A percentile compares a stretch with the other conserved stretches of the same genome.
phyloP scores from a whole-genome alignment of 2,888 invertebrate genomes.

The Zaprionus obscuricornis region DNA sequence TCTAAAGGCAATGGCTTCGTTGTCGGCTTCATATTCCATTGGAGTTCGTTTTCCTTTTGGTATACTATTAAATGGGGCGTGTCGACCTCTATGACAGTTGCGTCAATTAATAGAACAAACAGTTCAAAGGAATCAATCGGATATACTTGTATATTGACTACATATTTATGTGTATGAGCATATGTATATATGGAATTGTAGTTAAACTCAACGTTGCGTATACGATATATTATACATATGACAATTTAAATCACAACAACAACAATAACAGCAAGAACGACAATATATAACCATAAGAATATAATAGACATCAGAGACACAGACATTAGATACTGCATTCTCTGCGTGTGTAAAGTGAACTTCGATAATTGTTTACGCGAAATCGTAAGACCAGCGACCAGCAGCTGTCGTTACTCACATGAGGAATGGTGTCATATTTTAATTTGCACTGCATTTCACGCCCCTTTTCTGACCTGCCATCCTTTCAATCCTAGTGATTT shows the following conservation, averaged over 20 bases:
- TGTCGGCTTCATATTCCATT: constrained; percentile 5
- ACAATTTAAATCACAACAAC: no score
- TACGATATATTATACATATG: no score
- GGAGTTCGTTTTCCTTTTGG: neutral
- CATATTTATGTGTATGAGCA: no score
- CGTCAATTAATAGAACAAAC: constrained; percentile 19
- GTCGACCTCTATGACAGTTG: constrained; percentile 32
- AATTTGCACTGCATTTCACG: no score
- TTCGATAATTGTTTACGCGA: constrained; percentile 26
- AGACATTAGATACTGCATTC: neutral
- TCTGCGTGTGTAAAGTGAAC: no score
- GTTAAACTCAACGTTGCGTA: no score
- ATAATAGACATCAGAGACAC: neutral
- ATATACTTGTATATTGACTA: neutral
- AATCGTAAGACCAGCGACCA: constrained; percentile 9
- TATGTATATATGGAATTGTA: no score
- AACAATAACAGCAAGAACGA: no score
- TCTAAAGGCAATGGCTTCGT: no score
- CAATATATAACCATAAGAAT: neutral
- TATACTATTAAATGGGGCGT: constrained; percentile 25
- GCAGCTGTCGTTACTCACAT: constrained; percentile 21
- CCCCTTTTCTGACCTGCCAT: no score
- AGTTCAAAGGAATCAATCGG: neutral
- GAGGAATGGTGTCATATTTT: constrained; percentile 28
- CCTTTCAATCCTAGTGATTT: no score